These are phyloP conservation scores for Antheraea yamamai DNA, from an alignment of 2,888 invertebrate genomes.

Conservation along the genomic window DNA sequence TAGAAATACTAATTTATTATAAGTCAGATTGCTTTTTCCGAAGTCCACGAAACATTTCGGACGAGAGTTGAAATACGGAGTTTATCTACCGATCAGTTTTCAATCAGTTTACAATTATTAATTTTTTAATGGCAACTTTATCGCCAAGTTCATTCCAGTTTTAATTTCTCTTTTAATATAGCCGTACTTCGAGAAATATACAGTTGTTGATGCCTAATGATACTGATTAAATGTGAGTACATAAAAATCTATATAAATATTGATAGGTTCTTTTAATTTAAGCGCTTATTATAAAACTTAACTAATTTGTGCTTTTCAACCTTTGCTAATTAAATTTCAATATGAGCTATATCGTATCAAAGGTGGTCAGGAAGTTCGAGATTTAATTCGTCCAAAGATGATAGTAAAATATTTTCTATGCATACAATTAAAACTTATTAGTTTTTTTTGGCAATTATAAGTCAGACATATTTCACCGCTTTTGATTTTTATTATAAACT, in stretches of 20 bases:
- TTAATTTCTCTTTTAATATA: neutral
- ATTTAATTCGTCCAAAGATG: too few species aligned
- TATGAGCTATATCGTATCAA: too few species aligned
- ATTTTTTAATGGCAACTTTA: neutral
- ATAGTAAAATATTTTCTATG: too few species aligned
- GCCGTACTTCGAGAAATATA: neutral
- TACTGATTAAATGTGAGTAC: neutral
- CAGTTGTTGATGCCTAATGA: neutral
- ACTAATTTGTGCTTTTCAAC: too few species aligned
- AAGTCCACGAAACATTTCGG: constrained; percentile 4
- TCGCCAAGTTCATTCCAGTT: neutral
- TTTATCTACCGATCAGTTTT: neutral
- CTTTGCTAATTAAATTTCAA: too few species aligned
- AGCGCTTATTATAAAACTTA: too few species aligned
- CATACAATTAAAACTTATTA: too few species aligned
- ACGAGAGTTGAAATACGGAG: neutral
- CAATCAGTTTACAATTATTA: neutral
- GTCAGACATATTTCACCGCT: too few species aligned
- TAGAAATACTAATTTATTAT: neutral
- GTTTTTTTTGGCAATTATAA: too few species aligned
- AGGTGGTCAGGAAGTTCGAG: too few species aligned
- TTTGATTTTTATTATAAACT: too few species aligned
- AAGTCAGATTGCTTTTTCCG: neutral
- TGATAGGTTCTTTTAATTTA: neutral
- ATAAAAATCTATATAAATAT: neutral